Evolutionary conservation across 2,888 invertebrate species (phyloP).

Genomic region (Dynastes hyllus): DNA sequence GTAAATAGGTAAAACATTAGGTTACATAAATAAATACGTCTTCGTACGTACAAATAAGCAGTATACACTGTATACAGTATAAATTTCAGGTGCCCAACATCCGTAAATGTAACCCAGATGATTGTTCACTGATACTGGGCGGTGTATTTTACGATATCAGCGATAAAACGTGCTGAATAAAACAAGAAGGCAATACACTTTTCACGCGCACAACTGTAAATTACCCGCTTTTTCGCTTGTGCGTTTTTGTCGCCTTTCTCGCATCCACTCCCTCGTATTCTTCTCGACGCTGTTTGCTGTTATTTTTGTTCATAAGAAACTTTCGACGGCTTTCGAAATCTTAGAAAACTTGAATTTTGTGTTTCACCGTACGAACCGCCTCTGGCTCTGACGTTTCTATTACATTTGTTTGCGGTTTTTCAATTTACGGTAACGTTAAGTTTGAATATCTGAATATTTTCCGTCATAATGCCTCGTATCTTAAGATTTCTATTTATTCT

Average conservation of each 20-base stretch:
- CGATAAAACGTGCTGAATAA: conserved; percentile 43
- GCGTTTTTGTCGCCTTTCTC: conserved; percentile 28
- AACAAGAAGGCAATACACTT: conserved; percentile 41
- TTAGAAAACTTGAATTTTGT: conserved; percentile 37
- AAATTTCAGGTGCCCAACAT: background rate
- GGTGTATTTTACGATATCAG: conserved; percentile 18
- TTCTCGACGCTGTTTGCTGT: conserved; percentile 30
- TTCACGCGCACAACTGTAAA: conserved; percentile 41
- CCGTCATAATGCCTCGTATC: conserved; percentile 6
- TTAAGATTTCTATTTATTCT: conserved; percentile 17
- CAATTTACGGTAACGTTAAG: conserved; percentile 40
- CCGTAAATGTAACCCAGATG: background rate
- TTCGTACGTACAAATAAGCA: background rate
- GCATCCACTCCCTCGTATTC: conserved; percentile 10
- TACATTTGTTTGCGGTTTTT: conserved; percentile 39
- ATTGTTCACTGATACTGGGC: background rate
- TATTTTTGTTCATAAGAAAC: conserved; percentile 36
- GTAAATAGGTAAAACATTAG: too few species aligned
- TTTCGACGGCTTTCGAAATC: conserved; percentile 36
- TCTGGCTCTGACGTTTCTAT: conserved; percentile 40
- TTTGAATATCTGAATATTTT: conserved; percentile 40
- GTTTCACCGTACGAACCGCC: conserved; percentile 30
- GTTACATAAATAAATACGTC: too few species aligned
- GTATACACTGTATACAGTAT: background rate
- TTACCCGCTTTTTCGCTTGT: conserved; percentile 25